Percentiles rank a stretch among this genome's conserved stretches.
These are phyloP conservation scores for Pseudochirops corinnae DNA, from an alignment of 2,797 vertebrate genomes.

Conservation along the genomic window DNA sequence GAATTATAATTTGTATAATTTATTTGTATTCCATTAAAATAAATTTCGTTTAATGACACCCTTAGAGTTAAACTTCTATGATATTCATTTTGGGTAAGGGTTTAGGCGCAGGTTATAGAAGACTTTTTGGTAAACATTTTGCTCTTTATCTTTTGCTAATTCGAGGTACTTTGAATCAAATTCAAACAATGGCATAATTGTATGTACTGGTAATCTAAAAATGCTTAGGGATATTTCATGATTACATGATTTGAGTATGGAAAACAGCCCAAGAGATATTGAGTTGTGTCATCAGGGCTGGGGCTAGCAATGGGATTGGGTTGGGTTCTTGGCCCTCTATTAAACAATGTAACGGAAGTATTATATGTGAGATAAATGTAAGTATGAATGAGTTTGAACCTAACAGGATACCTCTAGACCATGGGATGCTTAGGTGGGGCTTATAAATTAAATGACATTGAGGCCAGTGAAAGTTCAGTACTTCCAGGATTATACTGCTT, in stretches of 20 bases:
- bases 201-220: neutral
- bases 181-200: slow-evolving; percentile 1
- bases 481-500: neutral
- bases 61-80: slow-evolving; percentile 23
- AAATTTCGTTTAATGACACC: slow-evolving; percentile 35
- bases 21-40: slow-evolving; percentile 1
- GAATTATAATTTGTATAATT: neutral
- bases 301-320: neutral
- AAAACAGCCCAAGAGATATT: neutral
- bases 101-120: neutral
- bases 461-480: neutral
- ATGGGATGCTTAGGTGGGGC: neutral
- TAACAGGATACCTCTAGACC: neutral
- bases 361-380: neutral
- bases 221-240: neutral
- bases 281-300: neutral
- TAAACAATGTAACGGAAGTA: neutral
- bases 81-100: neutral
- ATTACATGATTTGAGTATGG: neutral
- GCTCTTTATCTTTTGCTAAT: neutral
- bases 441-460: neutral
- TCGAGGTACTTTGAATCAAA: neutral
- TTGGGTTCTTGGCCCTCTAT: neutral
- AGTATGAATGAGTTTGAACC: neutral
- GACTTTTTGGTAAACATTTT: neutral